Evolutionary conservation across 1,140 invertebrate species (phyloP).

Genomic region (Neelides sp.): DNA sequence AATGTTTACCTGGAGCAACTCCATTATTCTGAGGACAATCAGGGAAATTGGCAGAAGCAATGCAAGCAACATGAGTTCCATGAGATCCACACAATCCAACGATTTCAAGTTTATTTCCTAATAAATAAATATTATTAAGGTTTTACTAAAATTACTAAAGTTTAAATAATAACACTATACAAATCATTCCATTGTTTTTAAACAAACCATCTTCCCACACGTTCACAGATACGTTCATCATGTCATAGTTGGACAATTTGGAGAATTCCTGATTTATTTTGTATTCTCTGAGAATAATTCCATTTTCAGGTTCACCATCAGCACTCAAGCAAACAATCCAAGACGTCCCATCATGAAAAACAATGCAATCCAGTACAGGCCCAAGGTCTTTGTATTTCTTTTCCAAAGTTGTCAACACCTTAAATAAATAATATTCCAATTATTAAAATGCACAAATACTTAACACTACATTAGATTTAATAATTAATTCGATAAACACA

Average conservation of each 20-base stretch:
- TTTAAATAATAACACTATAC: too few relatives aligned
- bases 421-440: background rate
- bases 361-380: constrained; percentile 82
- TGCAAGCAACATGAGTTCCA: constrained; percentile 83
- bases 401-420: constrained; percentile 44
- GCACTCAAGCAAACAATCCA: constrained; percentile 52
- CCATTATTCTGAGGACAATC: constrained; percentile 82
- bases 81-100: constrained; percentile 74
- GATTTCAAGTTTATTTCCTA: constrained; percentile 82
- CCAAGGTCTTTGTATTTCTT: constrained; percentile 79
- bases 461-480: background rate
- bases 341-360: constrained; percentile 79
- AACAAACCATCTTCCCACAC: constrained; percentile 85
- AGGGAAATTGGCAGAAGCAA: constrained; percentile 67
- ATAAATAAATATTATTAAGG: too few relatives aligned
- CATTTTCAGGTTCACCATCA: constrained; percentile 60
- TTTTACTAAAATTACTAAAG: too few relatives aligned
- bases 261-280: constrained; percentile 64
- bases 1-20: constrained; percentile 66
- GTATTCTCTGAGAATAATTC: constrained; percentile 72
- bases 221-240: constrained; percentile 82
- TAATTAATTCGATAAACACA: background rate
- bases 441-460: background rate
- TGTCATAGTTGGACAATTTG: constrained; percentile 58
- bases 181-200: too few relatives aligned